These are phyloP conservation scores for Temnothorax unifasciatus DNA, from an alignment of 2,888 invertebrate species.

Conservation along the genomic window DNA sequence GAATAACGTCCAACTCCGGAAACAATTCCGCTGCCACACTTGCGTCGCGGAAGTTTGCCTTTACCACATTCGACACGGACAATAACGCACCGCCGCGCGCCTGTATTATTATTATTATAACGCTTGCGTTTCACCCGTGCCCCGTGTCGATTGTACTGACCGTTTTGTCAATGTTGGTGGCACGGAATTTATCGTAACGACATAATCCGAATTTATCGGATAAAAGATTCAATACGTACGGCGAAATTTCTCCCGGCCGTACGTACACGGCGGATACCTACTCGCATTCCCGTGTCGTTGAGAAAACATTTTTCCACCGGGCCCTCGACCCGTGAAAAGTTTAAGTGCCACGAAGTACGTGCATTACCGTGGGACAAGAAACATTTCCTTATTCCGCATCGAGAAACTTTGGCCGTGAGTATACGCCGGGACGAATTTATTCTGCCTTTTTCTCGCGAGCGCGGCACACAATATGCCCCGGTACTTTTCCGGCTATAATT, in stretches of 20 bases:
- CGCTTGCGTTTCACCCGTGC: background rate
- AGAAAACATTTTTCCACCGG: slow-evolving; percentile 37
- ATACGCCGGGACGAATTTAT: slow-evolving; percentile 23
- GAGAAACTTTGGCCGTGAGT: slow-evolving; percentile 37
- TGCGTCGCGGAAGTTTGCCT: slow-evolving; percentile 29
- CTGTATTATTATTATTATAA: background rate
- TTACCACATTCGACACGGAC: background rate
- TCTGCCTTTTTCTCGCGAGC: slow-evolving; percentile 12
- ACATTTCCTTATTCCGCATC: slow-evolving; percentile 35
- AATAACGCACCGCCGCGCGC: background rate
- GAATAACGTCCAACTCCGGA: background rate
- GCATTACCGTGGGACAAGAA: slow-evolving; percentile 44
- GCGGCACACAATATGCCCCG: background rate
- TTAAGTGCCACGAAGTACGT: slow-evolving; percentile 47
- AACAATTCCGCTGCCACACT: slow-evolving; percentile 22
- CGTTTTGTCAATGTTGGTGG: background rate
- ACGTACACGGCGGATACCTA: background rate
- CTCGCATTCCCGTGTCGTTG: slow-evolving; percentile 16
- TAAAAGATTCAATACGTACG: slow-evolving; percentile 12
- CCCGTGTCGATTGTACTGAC: background rate
- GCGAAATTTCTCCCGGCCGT: background rate
- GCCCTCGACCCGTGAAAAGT: slow-evolving; percentile 33
- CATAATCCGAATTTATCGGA: slow-evolving; percentile 3
- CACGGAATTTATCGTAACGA: background rate
- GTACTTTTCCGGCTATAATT: slow-evolving; percentile 6